Evolutionary conservation across 2,113 vertebrate species (phyloP), one percentile per base, ranked within the genome.

Genomic region (Melanocharis versteri): DNA sequence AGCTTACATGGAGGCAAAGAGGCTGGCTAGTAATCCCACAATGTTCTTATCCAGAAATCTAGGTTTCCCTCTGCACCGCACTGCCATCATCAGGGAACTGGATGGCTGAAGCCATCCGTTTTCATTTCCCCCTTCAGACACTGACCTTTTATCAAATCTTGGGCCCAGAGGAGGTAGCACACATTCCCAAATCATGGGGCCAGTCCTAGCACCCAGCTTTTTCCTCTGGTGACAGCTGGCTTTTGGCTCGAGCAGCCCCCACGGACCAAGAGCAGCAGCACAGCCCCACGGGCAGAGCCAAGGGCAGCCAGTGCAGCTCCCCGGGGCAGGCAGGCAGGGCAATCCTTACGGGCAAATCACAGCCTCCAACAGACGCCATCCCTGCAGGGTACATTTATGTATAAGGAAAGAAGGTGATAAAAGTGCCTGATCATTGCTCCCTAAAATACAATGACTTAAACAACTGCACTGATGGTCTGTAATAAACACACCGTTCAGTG

Each of bases 391-490:
- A 71, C 75, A 11, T 72, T 88, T 20, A 70, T 81, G 79, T 23
- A 48, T 15, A 73, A 84, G 90, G 81, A 91, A 89, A 90, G 77
- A 71, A 64, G 77, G 94, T 42, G 79, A 95, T 97, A 96, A 89
- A 94, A 95, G 61, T 33, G 71, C 71, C 72, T 89, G 85, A 95
- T 96, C 93, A 80, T 76, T 91, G 69, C 91, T 96, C 91, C 84
- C 82, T 88, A 94, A 97, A 96, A 97, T 45, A 85, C 93, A 90
- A 91, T 89, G 90, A 61, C 96, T 91, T 95, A 70, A 88, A 79
- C 87, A 94, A 83, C 76, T 87, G 90, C 44, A 31, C 66, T 65
- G 75, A 96, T 92, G 76, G 92, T 66, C 65, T 83, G 83, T 79
- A 96, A 97, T 96, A 96, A 97, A 95, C 2, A 28, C 53, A 61